A percentile compares a stretch with the other conserved stretches of the same genome.
phyloP scores from a whole-genome alignment of 2,113 vertebrate species.

The Chamaetylas fuelleborni region DNA sequence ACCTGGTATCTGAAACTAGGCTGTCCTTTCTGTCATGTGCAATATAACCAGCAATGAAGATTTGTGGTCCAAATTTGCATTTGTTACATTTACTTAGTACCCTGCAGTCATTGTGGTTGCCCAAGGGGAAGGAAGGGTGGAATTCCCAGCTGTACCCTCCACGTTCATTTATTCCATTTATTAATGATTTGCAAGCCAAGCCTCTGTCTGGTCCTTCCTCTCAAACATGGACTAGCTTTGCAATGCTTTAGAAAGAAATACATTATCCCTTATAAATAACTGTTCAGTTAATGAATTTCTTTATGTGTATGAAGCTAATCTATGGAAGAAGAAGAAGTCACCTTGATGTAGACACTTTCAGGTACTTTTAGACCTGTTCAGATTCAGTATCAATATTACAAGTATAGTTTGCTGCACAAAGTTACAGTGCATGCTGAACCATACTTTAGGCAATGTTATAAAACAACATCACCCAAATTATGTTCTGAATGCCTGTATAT shows the following conservation, averaged over 20 bases:
- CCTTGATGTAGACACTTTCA: background rate
- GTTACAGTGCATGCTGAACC: background rate
- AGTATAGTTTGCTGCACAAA: background rate
- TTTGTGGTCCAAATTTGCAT: conserved; percentile 1
- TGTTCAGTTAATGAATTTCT: background rate
- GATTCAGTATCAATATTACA: background rate
- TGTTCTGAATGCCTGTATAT: conserved; percentile 32
- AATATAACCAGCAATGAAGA: conserved; percentile 16
- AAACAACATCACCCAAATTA: background rate
- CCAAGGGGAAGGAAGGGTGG: background rate
- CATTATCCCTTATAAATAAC: background rate
- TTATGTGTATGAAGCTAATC: background rate
- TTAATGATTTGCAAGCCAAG: background rate
- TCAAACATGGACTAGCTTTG: background rate
- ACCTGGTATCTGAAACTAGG: background rate
- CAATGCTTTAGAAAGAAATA: background rate
- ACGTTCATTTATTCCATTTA: background rate
- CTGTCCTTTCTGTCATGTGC: background rate
- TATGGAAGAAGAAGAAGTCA: background rate
- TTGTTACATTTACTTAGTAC: background rate
- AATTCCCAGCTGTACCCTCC: background rate
- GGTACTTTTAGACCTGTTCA: background rate
- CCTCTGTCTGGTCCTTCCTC: background rate
- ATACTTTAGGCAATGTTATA: background rate
- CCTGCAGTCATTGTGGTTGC: background rate